Conservation (phyloP, 2,113 vertebrate genomes). For the Camelus bactrianus region DNA sequence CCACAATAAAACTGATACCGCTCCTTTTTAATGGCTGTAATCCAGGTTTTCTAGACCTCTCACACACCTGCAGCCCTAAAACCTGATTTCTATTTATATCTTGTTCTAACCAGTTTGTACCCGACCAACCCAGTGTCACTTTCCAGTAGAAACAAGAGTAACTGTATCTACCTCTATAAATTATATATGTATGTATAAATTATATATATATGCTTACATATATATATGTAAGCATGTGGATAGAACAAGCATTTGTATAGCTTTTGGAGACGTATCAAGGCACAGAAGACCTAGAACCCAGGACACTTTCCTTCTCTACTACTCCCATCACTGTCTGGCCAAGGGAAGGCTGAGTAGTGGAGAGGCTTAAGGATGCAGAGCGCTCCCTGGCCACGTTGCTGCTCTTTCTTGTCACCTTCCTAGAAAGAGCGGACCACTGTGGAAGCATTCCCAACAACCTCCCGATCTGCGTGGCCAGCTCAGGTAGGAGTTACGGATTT, state of each 20-base stretch:
- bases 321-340: no score
- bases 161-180: neutral
- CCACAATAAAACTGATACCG: neutral
- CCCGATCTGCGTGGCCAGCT: neutral
- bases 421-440: neutral
- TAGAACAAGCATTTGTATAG: neutral
- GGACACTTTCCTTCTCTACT: neutral
- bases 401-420: neutral
- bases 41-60: neutral
- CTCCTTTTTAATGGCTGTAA: neutral
- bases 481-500: neutral
- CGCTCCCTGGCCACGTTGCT: fast-evolving
- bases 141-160: neutral
- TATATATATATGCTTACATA: no score
- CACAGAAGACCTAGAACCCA: neutral
- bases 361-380: fast-evolving
- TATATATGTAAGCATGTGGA: neutral
- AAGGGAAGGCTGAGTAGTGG: neutral
- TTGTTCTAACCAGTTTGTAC: neutral
- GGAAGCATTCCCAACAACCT: neutral
- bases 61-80: neutral
- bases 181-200: no score
- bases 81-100: neutral
- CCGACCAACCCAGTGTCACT: neutral
- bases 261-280: neutral